Evolutionary conservation across 2,888 invertebrate genomes (phyloP).

Genomic region (Schrankia costaestrigalis): DNA sequence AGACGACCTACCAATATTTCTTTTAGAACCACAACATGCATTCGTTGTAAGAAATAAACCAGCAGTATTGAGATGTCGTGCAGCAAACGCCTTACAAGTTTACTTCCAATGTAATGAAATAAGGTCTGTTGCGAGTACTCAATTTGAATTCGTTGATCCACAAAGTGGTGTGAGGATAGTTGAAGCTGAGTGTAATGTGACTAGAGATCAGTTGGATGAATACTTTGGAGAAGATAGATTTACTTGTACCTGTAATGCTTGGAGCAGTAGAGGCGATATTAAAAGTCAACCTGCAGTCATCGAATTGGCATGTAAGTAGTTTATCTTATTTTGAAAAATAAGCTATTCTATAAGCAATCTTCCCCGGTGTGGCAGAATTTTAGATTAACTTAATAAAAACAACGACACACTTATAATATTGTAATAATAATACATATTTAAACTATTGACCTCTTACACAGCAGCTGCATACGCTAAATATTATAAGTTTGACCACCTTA

Average conservation of each 20-base stretch:
- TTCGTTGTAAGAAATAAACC: constrained; percentile 96
- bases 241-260: constrained; percentile 96
- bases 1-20: constrained; percentile 90
- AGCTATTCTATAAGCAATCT: neutral
- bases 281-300: constrained; percentile 93
- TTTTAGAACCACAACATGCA: constrained; percentile 91
- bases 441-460: too few relatives aligned
- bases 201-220: constrained; percentile 94
- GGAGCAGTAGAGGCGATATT: constrained; percentile 92
- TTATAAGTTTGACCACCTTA: too few relatives aligned
- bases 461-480: too few relatives aligned
- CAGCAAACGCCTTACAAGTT: constrained; percentile 92
- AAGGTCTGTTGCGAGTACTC: constrained; percentile 83
- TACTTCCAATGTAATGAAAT: constrained; percentile 95
- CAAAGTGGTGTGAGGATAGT: constrained; percentile 93
- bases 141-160: constrained; percentile 93
- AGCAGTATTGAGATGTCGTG: constrained; percentile 93
- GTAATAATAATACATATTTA: too few relatives aligned
- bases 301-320: constrained; percentile 95
- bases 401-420: too few relatives aligned
- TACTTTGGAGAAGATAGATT: constrained; percentile 94
- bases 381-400: too few relatives aligned
- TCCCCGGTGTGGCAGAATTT: too few relatives aligned
- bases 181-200: constrained; percentile 93
- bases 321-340: neutral